Conservation (phyloP, 1,140 invertebrate species). For the Drosophila chauvacae region DNA sequence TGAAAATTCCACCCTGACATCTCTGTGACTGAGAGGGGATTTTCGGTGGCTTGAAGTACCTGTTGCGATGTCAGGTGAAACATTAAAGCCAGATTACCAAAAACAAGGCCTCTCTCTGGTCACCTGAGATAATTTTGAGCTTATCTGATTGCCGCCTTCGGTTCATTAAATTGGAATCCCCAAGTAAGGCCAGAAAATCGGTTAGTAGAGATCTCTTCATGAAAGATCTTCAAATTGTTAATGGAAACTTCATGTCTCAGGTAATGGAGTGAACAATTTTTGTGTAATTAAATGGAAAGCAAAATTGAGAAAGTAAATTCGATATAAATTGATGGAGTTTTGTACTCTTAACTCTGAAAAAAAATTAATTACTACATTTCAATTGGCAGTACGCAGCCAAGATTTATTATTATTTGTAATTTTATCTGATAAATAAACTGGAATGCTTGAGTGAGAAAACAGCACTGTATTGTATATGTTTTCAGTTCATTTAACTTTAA, state of each 20-base stretch:
- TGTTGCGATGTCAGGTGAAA: constrained; percentile 43
- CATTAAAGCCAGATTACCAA: constrained; percentile 56
- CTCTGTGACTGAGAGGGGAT: constrained; percentile 6
- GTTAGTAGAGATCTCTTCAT: constrained; percentile 8
- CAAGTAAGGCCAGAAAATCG: constrained; percentile 15
- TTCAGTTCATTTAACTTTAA: constrained; percentile 1
- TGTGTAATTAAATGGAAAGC: constrained; percentile 27
- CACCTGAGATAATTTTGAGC: constrained; percentile 27
- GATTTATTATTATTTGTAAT: constrained; percentile 6
- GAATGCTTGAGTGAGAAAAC: background rate
- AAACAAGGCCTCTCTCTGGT: constrained; percentile 48
- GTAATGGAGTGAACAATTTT: constrained; percentile 5
- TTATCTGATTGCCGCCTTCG: constrained; percentile 43
- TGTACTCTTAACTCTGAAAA: background rate
- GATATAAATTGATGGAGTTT: background rate
- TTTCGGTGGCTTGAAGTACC: constrained; percentile 6
- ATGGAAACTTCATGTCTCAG: constrained; percentile 31
- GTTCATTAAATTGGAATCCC: constrained; percentile 32
- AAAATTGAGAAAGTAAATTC: constrained; percentile 19
- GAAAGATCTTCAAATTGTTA: constrained; percentile 14
- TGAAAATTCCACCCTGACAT: constrained; percentile 43
- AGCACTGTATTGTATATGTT: background rate
- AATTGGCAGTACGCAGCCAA: background rate
- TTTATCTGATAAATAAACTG: background rate
- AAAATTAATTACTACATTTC: background rate